Evolutionary conservation across 2,113 vertebrate genomes (phyloP), one percentile per base, ranked within the genome.

Genomic region (Clarias macrocephalus): DNA sequence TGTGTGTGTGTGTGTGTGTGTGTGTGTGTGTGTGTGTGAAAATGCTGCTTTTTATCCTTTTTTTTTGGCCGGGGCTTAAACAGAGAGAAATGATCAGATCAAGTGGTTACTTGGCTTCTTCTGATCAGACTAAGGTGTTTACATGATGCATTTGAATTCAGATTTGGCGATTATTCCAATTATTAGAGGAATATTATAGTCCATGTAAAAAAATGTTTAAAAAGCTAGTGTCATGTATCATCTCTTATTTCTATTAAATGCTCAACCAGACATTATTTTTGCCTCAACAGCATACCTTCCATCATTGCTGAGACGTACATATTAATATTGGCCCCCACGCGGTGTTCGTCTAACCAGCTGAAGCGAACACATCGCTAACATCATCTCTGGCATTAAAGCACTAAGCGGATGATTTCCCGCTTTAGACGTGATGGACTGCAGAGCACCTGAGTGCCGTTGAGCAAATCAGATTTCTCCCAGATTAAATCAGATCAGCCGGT

Each of bases 401-500:
- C 37, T 15, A 65, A 56, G 73, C 18, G 21, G 13, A 33, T 4
- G 21, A 80, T 5, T 33, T 28, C 28, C 85, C 10, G 65, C 5
- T 28, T 52, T 48, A 30, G 62, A 86, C 77, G 37, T 28, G 15
- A 62, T 25, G 10, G 66, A 73, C 77, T 7, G 85, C 77, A 70
- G 84, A 33, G 19, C 84, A 68, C 33, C 57, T 63, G 54, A 70
- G 56, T 9, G 30, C 70, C 25, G 3, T 52, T 23, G 0, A 15
- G 79, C 30, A 25, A 85, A 85, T 76, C 83, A 6, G 70, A 76
- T 86, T 57, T 59, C 59, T 62, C 18, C 12, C 5, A 23, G 57
- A 13, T 81, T 2, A 80, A 86, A 86, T 86, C 85, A 70, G 75
- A 66, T 79, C 60, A 56, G 57, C n/a, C 56, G 33, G 66, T 42